Evolutionary conservation across 1,140 invertebrate species (phyloP), one percentile per base, ranked within the genome.

Genomic region (Drosophila eugracilis): DNA sequence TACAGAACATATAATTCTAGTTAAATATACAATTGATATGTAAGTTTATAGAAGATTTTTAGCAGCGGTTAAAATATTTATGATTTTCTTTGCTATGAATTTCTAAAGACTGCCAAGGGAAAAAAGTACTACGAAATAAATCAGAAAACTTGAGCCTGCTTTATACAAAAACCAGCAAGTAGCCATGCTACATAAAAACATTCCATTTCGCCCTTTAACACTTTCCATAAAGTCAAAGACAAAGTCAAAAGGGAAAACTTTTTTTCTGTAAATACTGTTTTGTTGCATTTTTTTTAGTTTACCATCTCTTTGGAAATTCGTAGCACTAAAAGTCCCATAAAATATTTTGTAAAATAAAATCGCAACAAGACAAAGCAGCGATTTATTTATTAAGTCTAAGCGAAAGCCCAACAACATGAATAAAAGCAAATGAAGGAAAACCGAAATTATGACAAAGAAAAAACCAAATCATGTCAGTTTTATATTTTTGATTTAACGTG

Each of bases 21-120:
- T 75, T 75, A 77, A 76, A 85, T 78, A 83, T 77, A 77, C 57
- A 79, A 70, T 74, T 47, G 17, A 80, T n/a, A n/a, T 59, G 53
- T 75, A 83, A 59, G 59, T 54, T 52, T 59, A 71, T 55, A 59
- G 59, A 71, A 30, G 58, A 71, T 75, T 65, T 75, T 55, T 72
- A 58, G 36, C 17, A 19, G 42, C 34, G 24, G 59, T 53, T 65
- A 15, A 53, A 44, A 58, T 48, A 39, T 37, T 22, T 22, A 24
- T 26, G 15, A 44, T 34, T 50, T 45, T 37, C n/a, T 30, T 60
- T 53, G 50, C 34, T 66, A 50, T 54, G 73, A 75, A 75, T 37
- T 67, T 75, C 36, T 17, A 65, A 41, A 7, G 28, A 15, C 15
- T 19, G n/a, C 14, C 9, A 14, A 14, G 15, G n/a, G 42, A 22